phyloP scores from a whole-genome alignment of 2,888 invertebrate species.

The Hermaeophaga mercurialis region DNA sequence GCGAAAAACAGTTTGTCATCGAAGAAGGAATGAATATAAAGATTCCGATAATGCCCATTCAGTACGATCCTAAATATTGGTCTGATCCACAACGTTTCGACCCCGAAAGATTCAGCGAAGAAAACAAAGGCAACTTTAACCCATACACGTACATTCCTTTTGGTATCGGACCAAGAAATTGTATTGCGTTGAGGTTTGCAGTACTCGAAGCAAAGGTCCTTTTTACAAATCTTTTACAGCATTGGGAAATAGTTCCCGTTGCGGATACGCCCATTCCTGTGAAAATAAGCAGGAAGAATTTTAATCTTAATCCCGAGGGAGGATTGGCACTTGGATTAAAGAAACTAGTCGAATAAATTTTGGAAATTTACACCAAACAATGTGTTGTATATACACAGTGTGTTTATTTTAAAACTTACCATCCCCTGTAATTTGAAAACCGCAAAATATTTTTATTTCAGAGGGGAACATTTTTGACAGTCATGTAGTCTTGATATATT shows the following conservation, averaged over 20 bases:
- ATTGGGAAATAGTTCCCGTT: conserved; percentile 45
- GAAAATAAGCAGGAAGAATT: conserved; percentile 35
- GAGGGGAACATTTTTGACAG: too few relatives aligned
- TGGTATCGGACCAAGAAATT: conserved; percentile 61
- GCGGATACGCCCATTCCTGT: conserved; percentile 48
- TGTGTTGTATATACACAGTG: too few relatives aligned
- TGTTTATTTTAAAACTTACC: too few relatives aligned
- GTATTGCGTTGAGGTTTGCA: conserved; percentile 58
- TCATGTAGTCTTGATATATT: too few relatives aligned
- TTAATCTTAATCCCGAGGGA: conserved; percentile 41
- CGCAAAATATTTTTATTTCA: too few relatives aligned
- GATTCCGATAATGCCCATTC: not conserved
- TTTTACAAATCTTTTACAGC: conserved; percentile 44
- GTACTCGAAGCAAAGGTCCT: conserved; percentile 50
- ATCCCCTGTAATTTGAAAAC: too few relatives aligned
- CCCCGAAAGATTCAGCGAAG: too few relatives aligned
- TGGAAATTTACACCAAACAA: too few relatives aligned
- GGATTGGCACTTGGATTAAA: too few relatives aligned
- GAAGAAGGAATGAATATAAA: conserved; percentile 38
- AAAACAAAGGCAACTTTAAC: conserved; percentile 55
- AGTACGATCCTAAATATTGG: conserved; percentile 54
- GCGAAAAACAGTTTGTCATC: conserved; percentile 40
- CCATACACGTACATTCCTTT: conserved; percentile 62
- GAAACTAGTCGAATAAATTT: too few relatives aligned
- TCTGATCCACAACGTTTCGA: conserved; percentile 59